These are phyloP conservation scores for Heliothis peltigera DNA, from an alignment of 2,888 invertebrate species.

Conservation along the genomic window DNA sequence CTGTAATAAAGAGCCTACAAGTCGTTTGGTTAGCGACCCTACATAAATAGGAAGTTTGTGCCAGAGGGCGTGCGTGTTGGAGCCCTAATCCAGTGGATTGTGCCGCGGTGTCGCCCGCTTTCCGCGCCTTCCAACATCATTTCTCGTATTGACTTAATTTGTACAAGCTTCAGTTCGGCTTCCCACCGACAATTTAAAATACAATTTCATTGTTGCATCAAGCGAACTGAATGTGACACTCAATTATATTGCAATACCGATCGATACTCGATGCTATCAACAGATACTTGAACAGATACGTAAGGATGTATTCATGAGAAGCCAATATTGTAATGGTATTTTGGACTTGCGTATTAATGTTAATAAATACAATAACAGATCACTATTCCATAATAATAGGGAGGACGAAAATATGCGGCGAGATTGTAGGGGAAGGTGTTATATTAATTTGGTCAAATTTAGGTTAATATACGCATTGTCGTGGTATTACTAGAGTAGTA, in stretches of 20 bases:
- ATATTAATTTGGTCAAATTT: conserved; percentile 18
- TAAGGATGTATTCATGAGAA: conserved; percentile 21
- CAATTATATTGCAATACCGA: conserved; percentile 23
- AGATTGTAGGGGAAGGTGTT: conserved; percentile 13
- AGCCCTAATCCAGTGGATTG: conserved; percentile 86
- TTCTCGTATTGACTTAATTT: conserved; percentile 81
- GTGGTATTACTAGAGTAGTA: too few species aligned
- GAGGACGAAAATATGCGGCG: conserved; percentile 31
- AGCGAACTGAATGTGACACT: conserved; percentile 43
- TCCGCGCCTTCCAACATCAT: conserved; percentile 70
- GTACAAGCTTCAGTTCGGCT: conserved; percentile 46
- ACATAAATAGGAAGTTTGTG: conserved; percentile 84
- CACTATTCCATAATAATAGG: conserved; percentile 40
- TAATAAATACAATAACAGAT: conserved; percentile 40
- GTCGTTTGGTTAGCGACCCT: conserved; percentile 86
- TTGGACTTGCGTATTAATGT: conserved; percentile 20
- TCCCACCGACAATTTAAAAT: conserved; percentile 55
- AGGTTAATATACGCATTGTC: too few species aligned
- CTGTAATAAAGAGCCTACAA: conserved; percentile 89
- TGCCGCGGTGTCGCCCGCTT: conserved; percentile 70
- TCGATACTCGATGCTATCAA: conserved; percentile 6
- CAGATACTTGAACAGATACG: background rate
- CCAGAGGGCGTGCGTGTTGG: conserved; percentile 81
- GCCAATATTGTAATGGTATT: background rate
- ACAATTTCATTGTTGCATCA: conserved; percentile 50